Percentiles rank a stretch among this genome's conserved stretches.
Conservation (phyloP, 2,888 invertebrate species). For the Andricus quercusramuli region DNA sequence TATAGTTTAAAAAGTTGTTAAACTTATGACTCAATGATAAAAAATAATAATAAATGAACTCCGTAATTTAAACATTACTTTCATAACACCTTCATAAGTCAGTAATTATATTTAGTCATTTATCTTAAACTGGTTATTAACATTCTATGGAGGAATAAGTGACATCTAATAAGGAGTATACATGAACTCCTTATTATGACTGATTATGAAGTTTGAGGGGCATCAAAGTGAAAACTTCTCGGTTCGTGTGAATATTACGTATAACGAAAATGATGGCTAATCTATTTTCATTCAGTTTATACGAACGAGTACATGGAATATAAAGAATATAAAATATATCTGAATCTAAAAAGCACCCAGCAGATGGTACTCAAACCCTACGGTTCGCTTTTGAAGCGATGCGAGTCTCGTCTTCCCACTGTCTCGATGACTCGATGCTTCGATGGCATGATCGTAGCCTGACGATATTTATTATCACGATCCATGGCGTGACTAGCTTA, state of each 20-base stretch:
- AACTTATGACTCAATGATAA: neutral
- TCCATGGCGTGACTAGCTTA: constrained; percentile 4
- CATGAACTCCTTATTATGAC: neutral
- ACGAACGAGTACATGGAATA: neutral
- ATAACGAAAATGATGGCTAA: constrained; percentile 15
- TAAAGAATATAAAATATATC: constrained; percentile 29
- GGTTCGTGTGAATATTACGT: constrained; percentile 5
- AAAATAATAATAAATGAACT: neutral
- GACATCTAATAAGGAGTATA: neutral
- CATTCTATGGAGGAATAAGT: too few species aligned
- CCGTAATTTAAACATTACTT: neutral
- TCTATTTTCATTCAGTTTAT: constrained; percentile 19
- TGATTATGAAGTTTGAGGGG: neutral
- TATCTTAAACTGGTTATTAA: too few species aligned
- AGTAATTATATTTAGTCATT: too few species aligned
- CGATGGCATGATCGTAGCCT: constrained; percentile 60
- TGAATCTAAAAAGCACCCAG: constrained; percentile 49
- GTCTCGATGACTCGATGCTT: too few species aligned
- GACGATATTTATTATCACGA: constrained; percentile 68
- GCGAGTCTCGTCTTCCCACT: constrained; percentile 6
- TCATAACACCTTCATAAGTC: too few species aligned
- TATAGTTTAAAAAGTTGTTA: neutral
- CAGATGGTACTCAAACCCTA: constrained; percentile 49
- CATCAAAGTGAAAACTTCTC: neutral
- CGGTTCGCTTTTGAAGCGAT: constrained; percentile 45